Conservation (phyloP, 2,888 invertebrate species). For the Meghimatium bilineatum region DNA sequence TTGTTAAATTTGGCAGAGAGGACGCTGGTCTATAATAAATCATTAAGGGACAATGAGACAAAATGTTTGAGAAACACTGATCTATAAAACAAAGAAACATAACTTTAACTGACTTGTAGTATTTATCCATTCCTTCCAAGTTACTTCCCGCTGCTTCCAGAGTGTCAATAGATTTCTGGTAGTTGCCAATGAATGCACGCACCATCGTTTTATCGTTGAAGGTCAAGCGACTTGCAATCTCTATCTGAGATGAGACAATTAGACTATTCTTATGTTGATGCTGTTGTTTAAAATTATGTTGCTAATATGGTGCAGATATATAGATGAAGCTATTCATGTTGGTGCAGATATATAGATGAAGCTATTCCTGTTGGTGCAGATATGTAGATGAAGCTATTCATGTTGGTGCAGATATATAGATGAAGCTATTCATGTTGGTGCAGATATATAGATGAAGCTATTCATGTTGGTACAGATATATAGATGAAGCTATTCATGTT, state of each 20-base stretch:
- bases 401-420: background rate
- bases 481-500: background rate
- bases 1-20: no score
- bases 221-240: constrained; percentile 58
- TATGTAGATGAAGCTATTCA: background rate
- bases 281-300: background rate
- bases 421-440: background rate
- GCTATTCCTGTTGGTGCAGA: background rate
- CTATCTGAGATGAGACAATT: constrained; percentile 49
- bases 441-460: background rate
- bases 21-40: no score
- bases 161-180: constrained; percentile 55
- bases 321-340: background rate
- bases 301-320: background rate
- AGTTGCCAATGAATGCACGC: constrained; percentile 57
- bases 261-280: background rate
- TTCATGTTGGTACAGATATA: background rate
- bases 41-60: no score
- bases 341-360: background rate
- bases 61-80: no score
- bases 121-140: constrained; percentile 3
- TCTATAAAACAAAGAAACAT: no score
- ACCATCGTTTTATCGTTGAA: constrained; percentile 58
- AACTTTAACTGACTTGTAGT: background rate
- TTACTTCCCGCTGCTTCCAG: constrained; percentile 45